Evolutionary conservation across 2,888 invertebrate species (phyloP).

Genomic region (Stictocephala bisonia): DNA sequence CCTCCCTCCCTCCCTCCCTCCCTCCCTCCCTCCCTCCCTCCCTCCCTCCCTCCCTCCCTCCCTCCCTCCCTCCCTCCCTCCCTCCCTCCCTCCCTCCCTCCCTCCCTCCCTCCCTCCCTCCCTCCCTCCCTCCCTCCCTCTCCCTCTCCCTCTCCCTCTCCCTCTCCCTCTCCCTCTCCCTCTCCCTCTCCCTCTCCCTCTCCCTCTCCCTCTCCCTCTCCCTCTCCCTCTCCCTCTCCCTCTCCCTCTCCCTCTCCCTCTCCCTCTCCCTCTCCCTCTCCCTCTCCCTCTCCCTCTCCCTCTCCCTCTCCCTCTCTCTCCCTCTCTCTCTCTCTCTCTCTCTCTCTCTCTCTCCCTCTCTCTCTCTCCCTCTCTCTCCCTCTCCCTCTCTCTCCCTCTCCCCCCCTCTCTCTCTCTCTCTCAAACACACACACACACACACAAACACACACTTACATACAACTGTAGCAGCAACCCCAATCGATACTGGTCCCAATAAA

Average conservation of each 20-base stretch:
- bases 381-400: too few relatives aligned
- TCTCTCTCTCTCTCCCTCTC: conserved; percentile 4
- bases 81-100: background rate
- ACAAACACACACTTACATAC: too few relatives aligned
- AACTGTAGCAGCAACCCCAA: too few relatives aligned
- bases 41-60: background rate
- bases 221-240: background rate
- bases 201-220: conserved; percentile 7
- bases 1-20: background rate
- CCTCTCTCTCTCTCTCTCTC: conserved; percentile 10
- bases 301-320: conserved; percentile 39
- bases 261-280: conserved; percentile 13
- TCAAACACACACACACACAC: too few relatives aligned
- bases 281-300: conserved; percentile 31
- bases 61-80: background rate
- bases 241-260: conserved; percentile 9
- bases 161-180: too few relatives aligned
- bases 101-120: too few relatives aligned
- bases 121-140: too few relatives aligned
- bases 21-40: background rate
- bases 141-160: too few relatives aligned
- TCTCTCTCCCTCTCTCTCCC: background rate
- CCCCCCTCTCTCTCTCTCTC: too few relatives aligned
- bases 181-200: conserved; percentile 31
- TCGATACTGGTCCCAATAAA: too few relatives aligned